These are phyloP conservation scores for Pyrrhosoma nymphula DNA, from an alignment of 2,888 invertebrate species.

Conservation along the genomic window DNA sequence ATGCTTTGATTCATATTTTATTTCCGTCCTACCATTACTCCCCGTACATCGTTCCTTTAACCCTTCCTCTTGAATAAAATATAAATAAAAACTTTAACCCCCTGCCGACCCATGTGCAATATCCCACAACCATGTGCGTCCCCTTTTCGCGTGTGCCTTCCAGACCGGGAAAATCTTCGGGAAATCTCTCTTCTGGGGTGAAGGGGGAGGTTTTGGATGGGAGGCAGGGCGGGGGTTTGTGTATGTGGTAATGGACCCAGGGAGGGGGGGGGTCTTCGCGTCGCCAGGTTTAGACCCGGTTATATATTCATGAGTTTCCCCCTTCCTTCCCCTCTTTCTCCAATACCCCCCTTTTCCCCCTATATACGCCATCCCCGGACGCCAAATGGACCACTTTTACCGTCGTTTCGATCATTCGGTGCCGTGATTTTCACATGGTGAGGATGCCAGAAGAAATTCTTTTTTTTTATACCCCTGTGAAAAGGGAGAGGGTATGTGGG, in stretches of 20 bases:
- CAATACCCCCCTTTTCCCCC: not conserved
- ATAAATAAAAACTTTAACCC: no score
- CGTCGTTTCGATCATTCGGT: not conserved
- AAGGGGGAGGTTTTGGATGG: no score
- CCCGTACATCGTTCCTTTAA: not conserved
- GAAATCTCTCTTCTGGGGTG: not conserved
- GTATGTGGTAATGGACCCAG: no score
- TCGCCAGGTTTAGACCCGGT: not conserved
- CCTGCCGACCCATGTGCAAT: not conserved
- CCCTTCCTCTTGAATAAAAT: not conserved
- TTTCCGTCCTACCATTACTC: not conserved
- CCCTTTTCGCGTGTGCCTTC: not conserved
- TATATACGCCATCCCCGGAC: not conserved
- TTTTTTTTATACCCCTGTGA: not conserved
- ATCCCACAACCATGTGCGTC: not conserved
- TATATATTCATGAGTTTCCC: conserved; percentile 18
- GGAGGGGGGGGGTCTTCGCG: no score
- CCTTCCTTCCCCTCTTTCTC: not conserved
- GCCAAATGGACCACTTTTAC: not conserved
- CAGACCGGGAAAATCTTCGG: not conserved
- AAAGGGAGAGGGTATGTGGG: no score
- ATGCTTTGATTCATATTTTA: not conserved
- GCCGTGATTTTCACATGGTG: not conserved
- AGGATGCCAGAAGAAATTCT: not conserved
- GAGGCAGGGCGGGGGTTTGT: no score